Conservation (phyloP, 1,140 invertebrate genomes). For the Orchesella cincta region DNA sequence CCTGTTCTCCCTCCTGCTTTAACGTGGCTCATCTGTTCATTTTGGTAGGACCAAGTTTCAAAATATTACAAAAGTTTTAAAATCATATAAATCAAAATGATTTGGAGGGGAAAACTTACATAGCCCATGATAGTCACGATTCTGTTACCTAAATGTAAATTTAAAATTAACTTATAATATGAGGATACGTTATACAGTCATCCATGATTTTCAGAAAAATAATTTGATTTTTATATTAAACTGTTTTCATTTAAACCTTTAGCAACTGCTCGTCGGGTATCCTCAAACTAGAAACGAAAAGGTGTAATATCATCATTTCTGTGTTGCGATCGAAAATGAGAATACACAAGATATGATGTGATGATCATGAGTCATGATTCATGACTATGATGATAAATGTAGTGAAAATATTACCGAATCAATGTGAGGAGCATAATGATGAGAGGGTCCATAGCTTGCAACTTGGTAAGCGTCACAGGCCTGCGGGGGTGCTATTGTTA, state of each 20-base stretch:
- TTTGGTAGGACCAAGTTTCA: too few species aligned
- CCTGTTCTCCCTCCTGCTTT: slow-evolving; percentile 1
- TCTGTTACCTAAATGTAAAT: not conserved
- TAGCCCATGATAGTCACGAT: slow-evolving; percentile 11
- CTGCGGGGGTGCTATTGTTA: not conserved
- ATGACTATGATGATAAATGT: not conserved
- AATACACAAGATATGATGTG: not conserved
- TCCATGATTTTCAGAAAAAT: not conserved
- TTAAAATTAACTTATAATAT: not conserved
- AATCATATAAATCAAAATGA: not conserved
- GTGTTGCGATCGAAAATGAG: not conserved
- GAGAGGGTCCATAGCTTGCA: not conserved
- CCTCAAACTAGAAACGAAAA: not conserved
- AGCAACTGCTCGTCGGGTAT: not conserved
- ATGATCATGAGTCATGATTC: not conserved
- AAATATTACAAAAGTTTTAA: not conserved
- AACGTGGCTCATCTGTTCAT: not conserved
- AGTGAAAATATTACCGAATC: slow-evolving; percentile 39
- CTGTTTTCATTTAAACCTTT: too few species aligned
- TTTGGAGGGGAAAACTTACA: not conserved
- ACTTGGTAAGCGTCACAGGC: not conserved
- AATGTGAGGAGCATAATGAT: slow-evolving; percentile 29
- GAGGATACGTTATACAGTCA: not conserved
- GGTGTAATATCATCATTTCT: not conserved
- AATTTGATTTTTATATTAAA: not conserved